Base-by-base conservation (phyloP, 2,113 vertebrate genomes). In the Struthidea cinerea region DNA sequence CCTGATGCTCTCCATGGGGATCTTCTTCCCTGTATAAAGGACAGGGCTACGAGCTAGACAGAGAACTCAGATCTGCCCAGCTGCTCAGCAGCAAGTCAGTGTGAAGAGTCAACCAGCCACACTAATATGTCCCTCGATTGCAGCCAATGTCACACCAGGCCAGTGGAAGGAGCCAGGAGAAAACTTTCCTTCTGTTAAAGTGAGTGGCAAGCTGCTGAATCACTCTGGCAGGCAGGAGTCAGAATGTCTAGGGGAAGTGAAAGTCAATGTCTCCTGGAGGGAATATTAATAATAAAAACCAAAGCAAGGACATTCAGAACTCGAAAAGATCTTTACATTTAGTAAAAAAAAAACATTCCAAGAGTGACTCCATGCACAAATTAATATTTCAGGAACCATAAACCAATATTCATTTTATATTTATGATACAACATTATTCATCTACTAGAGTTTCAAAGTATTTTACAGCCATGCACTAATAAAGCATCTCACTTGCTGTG, bases 391-490 rank as follows among this genome's bases (percentile, higher is more conserved):
- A 96, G 80, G 88, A 96, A 84, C 73, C 3, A 5, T 96, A 97
- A 96, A 96, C 75, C 89, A 97, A 96, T 95, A 94, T 94, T 96
- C 86, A 93, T 96, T 96, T 94, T 87, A 95, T 94, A 97, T 97
- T 96, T 94, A 96, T 96, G 94, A 94, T 82, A 87, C 73, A 90
- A 94, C 69, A 92, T 95, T 90, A 94, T 95, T 93, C 93, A 96
- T 84, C 88, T 41, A 46, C 74, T 67, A 71, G 23, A 74, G 84
- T 93, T 94, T 94, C 93, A 79, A 96, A 91, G 70, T 93, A 37
- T 94, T 95, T 96, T 90, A 91, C 53, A 91, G 73, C 53, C 0
- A 0, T 0, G 4, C 1, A 7, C 86, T 71, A 93, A 86, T 89
- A 93, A 93, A 84, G 69, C 65, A 42, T 64, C 88, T 88, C 41